phyloP scores from a whole-genome alignment of 2,888 invertebrate species.

The Nemotelus pantherinus region DNA sequence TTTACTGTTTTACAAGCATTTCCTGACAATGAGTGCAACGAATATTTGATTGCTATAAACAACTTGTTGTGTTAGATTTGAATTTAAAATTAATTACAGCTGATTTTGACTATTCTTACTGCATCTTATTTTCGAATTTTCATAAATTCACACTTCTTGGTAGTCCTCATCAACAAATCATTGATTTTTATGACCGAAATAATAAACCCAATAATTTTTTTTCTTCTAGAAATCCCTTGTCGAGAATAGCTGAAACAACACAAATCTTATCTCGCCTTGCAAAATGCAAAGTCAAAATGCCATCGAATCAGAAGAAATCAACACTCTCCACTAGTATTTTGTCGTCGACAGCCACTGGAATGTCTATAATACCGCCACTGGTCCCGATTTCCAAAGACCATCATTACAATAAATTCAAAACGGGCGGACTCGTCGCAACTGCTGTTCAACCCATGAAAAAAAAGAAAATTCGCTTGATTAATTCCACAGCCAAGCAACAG shows the following conservation, averaged over 20 bases:
- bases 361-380: conserved; percentile 47
- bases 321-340: conserved; percentile 26
- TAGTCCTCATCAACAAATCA: neutral
- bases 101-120: too few relatives aligned
- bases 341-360: conserved; percentile 64
- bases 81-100: too few relatives aligned
- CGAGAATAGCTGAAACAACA: conserved; percentile 58
- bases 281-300: conserved; percentile 51
- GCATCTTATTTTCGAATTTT: too few relatives aligned
- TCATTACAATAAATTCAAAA: conserved; percentile 66
- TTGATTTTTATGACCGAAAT: neutral
- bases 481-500: conserved; percentile 43
- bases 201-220: neutral
- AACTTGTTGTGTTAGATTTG: too few relatives aligned
- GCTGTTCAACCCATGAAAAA: conserved; percentile 66
- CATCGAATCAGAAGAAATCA: conserved; percentile 33
- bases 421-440: conserved; percentile 70
- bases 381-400: conserved; percentile 46
- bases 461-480: conserved; percentile 46
- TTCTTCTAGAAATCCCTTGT: conserved; percentile 55
- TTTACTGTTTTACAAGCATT: too few relatives aligned
- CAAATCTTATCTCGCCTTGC: conserved; percentile 57
- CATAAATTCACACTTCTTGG: too few relatives aligned
- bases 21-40: too few relatives aligned
- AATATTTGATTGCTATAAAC: too few relatives aligned